Base-by-base conservation (phyloP, 2,113 vertebrate genomes). In the Elephantulus edwardii region DNA sequence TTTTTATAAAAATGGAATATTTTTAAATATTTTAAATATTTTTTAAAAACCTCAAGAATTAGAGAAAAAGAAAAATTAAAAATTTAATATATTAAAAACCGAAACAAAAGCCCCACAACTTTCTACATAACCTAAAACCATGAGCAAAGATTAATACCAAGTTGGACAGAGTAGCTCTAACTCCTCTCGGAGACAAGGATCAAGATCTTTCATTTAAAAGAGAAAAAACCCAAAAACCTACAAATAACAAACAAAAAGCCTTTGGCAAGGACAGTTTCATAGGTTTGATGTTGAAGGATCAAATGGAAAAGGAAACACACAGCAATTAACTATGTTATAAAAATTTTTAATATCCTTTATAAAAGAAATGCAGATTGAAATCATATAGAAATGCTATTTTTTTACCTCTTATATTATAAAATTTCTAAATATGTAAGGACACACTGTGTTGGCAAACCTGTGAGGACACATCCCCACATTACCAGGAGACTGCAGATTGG, bases 41-140 rank as follows among this genome's bases (percentile, higher is more conserved):
- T n/a, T 44, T 22, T 58, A 89, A 64, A 89, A 72, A 28, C 52
- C 62, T 5, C 12, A 58, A 24, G 56, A n/a, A n/a, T n/a, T n/a
- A n/a, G n/a, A n/a, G n/a, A n/a, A n/a, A n/a, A n/a, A 86, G 86
- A 81, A 75, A 92, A n/a, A 38, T 70, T 62, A 76, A 86, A 52
- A 88, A 70, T 22, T 50, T 17, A 81, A 81, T 62, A 35, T 6
- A 58, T 54, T 60, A 7, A 40, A 74, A 68, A 79, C 40, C 35
- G 40, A n/a, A 70, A 58, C 33, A 60, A 17, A 62, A 56, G 44
- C n/a, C n/a, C n/a, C 52, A 10, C 20, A 60, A 33, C 38, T 4
- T 89, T 52, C 6, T 50, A 17, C 35, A 16, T 86, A 42, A 40
- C 77, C 72, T 60, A 42, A 89, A 93, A 11, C 62, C 50, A 64